These are phyloP conservation scores for Squalus acanthias DNA, from an alignment of 2,797 vertebrate species.

Conservation along the genomic window DNA sequence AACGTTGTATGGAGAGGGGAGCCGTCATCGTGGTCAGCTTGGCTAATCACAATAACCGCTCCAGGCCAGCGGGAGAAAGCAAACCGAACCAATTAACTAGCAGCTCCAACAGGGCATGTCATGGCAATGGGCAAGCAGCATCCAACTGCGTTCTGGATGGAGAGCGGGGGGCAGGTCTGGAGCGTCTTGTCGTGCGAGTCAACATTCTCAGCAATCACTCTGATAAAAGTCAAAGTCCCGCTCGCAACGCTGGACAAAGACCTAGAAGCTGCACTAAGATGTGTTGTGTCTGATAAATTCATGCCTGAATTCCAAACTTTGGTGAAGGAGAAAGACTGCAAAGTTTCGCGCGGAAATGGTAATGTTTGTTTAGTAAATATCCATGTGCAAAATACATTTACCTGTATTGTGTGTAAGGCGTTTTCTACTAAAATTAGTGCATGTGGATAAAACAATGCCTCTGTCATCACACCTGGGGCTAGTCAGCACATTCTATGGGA, in stretches of 20 bases:
- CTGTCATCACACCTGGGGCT: not conserved
- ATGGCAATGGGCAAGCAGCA: not conserved
- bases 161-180: too few relatives aligned
- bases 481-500: not conserved
- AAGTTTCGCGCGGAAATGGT: not conserved
- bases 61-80: not conserved
- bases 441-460: not conserved
- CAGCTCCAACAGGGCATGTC: not conserved
- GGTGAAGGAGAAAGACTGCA: not conserved
- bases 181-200: too few relatives aligned
- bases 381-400: not conserved
- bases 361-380: not conserved
- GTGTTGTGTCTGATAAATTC: not conserved
- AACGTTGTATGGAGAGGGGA: not conserved
- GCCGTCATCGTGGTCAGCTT: not conserved
- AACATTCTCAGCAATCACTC: too few relatives aligned
- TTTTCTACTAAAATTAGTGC: not conserved
- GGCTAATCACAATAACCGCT: not conserved
- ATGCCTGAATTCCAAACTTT: not conserved
- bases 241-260: not conserved
- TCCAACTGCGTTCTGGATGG: too few relatives aligned
- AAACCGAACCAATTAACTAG: not conserved
- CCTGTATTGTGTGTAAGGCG: not conserved
- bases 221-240: too few relatives aligned
- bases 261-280: not conserved